These are phyloP conservation scores for Porites evermanni DNA, from an alignment of 92 coral and sea anemone species.

Conservation along the genomic window DNA sequence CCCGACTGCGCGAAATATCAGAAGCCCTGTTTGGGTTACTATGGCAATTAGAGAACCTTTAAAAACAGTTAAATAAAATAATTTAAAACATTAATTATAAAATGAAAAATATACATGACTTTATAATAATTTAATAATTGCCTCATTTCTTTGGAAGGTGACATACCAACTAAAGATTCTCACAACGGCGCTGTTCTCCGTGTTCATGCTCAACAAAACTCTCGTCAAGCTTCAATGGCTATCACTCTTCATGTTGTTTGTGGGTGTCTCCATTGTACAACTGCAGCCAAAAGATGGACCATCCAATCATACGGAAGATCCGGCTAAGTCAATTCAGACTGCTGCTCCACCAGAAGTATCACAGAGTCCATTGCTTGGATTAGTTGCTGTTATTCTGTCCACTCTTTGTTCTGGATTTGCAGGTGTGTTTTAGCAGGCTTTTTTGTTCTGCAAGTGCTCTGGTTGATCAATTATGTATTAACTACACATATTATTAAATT, in stretches of 20 bases:
- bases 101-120: too few relatives aligned
- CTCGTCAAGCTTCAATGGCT: conserved; percentile 90
- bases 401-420: conserved; percentile 98
- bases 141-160: conserved; percentile 57
- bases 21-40: too few relatives aligned
- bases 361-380: conserved; percentile 87
- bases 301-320: neutral
- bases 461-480: too few relatives aligned
- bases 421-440: conserved; percentile 53
- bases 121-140: too few relatives aligned
- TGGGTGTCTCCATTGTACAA: conserved; percentile 93
- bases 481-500: too few relatives aligned
- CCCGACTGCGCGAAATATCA: too few relatives aligned
- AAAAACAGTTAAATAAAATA: too few relatives aligned
- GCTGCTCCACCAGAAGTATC: neutral
- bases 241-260: conserved; percentile 86
- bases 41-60: too few relatives aligned
- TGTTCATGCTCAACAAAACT: conserved; percentile 84
- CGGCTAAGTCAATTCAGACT: neutral
- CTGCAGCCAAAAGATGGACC: conserved; percentile 63
- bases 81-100: too few relatives aligned
- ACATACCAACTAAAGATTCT: conserved; percentile 94
- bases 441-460: neutral
- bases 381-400: conserved; percentile 86
- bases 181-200: conserved; percentile 96